Evolutionary conservation across 2,113 vertebrate genomes (phyloP), one percentile per base, ranked within the genome.

Genomic region (Mirounga angustirostris): DNA sequence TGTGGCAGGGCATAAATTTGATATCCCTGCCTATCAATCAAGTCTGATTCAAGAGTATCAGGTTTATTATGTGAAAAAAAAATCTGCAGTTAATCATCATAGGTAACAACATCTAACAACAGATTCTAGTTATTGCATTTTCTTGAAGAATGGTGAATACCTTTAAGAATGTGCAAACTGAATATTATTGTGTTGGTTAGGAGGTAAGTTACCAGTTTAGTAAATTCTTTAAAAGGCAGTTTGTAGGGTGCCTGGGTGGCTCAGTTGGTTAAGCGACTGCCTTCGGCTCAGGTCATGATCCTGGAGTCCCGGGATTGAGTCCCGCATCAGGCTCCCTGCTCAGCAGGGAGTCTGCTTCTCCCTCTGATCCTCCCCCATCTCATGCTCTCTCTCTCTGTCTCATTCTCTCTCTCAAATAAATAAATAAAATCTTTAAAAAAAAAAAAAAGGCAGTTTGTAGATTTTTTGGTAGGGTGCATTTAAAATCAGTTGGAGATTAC

Each of bases 1-100:
- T 91, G 36, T 81, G n/a, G 22, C 13, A 82, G 13, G 46, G 33
- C 36, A 91, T 94, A 89, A n/a, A 87, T 83, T 92, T 91, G 50
- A 83, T 52, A 83, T 58, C 3, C 19, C 18, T 74, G n/a, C 76
- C 71, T 95, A 63, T 95, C 65, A 58, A 26, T 94, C 67, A 97
- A 91, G 9, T 91, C 26, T 94, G 52, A 69, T 73, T 79, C 50
- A 93, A 92, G 10, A 83, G 24, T 79, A 86, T 58, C 16, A 79
- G 52, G 18, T 52, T 89, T 82, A 86, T 91, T 43, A 28, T 85
- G 11, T 61, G 30, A 9, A 36, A 74, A 96, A 95, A 36, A 90
- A 69, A 26, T 14, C 36, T 83, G 26, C 46, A 61, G 26, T 85
- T 78, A 84, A 81, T 85, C 71, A 74, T 67, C 10, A 52, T 43